phyloP scores from a whole-genome alignment of 2,113 vertebrate species.

The Abramis brama region DNA sequence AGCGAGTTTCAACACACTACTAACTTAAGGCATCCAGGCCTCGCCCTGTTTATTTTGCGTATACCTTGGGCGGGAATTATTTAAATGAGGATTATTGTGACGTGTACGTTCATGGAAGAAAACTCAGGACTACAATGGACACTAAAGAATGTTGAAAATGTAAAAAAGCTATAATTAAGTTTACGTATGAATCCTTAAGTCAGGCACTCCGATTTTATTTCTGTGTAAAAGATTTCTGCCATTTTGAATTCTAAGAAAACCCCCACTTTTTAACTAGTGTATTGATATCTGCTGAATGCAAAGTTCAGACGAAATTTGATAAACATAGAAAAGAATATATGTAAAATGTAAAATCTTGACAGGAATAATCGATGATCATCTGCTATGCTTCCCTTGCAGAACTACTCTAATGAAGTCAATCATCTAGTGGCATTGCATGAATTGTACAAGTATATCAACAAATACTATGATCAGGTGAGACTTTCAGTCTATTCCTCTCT shows the following conservation, averaged over 20 bases:
- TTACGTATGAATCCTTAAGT: background rate
- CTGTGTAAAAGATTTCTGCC: background rate
- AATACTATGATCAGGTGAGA: constrained; percentile 96
- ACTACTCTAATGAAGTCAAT: constrained; percentile 93
- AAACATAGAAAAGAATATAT: background rate
- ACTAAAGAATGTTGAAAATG: too few relatives aligned
- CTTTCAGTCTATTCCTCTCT: background rate
- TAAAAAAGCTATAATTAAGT: background rate
- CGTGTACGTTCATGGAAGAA: too few relatives aligned
- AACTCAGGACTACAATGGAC: too few relatives aligned
- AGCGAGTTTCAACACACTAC: too few relatives aligned
- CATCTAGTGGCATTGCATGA: constrained; percentile 92
- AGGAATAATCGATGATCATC: background rate
- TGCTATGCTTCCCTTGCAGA: constrained; percentile 73
- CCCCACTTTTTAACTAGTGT: background rate
- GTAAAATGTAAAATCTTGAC: background rate
- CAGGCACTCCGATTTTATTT: background rate
- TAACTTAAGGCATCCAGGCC: too few relatives aligned
- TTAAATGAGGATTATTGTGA: too few relatives aligned
- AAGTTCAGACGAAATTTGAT: too few relatives aligned
- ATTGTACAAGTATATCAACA: constrained; percentile 99
- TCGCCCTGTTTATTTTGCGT: too few relatives aligned
- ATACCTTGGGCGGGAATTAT: too few relatives aligned
- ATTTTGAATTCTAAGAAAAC: background rate
- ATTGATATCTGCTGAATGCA: background rate